These are phyloP conservation scores for Rhinogobio ventralis DNA, from an alignment of 2,797 vertebrate species.

Conservation along the genomic window DNA sequence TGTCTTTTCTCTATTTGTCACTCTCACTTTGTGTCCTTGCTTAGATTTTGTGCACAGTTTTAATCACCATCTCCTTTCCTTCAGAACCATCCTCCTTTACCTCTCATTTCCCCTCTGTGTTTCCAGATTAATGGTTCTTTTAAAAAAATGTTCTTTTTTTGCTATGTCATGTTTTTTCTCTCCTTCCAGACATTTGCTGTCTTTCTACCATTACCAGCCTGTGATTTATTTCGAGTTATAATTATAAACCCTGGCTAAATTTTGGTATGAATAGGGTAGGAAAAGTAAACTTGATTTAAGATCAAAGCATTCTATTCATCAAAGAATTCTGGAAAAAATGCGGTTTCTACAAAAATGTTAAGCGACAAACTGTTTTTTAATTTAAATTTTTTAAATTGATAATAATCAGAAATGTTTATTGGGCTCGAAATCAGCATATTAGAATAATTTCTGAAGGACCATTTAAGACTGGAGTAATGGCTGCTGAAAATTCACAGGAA, in stretches of 20 bases:
- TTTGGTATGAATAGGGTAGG: not conserved
- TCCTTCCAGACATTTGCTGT: not conserved
- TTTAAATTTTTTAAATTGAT: not conserved
- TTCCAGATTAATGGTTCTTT: constrained; percentile 6
- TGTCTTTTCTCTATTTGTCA: constrained; percentile 43
- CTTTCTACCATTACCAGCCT: not conserved
- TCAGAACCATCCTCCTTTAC: not conserved
- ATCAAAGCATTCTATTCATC: not conserved
- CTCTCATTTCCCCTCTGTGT: not conserved
- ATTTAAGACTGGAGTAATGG: not conserved
- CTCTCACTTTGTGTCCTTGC: constrained; percentile 40
- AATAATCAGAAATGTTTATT: not conserved
- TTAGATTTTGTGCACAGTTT: constrained; percentile 22
- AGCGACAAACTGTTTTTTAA: not conserved
- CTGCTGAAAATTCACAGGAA: not conserved
- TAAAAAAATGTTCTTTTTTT: no score
- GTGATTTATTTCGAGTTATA: not conserved
- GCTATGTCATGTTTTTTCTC: not conserved
- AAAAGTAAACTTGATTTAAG: not conserved
- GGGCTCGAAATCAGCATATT: not conserved
- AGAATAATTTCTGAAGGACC: not conserved
- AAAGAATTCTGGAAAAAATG: not conserved
- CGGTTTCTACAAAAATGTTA: not conserved
- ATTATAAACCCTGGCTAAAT: not conserved
- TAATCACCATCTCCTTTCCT: constrained; percentile 6